Conservation (phyloP, 2,888 invertebrate species). For the Scaptodrosophila latifasciaeformis region DNA sequence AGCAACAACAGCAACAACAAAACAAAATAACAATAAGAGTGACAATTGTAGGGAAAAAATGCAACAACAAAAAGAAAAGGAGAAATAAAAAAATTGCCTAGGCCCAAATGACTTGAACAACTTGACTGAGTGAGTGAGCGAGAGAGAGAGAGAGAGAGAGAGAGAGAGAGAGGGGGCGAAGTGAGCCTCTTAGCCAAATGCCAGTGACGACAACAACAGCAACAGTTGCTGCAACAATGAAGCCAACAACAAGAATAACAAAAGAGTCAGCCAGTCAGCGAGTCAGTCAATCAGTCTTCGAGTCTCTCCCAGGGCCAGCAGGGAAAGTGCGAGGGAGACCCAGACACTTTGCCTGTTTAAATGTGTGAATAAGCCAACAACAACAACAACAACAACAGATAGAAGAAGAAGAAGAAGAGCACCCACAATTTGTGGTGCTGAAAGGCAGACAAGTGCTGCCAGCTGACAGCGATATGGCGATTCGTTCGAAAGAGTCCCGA, state of each 20-base stretch:
- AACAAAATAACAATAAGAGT: background rate
- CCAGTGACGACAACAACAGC: background rate
- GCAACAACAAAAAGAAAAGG: conserved; percentile 41
- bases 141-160: too few relatives aligned
- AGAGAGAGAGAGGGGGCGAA: background rate
- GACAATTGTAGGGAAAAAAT: conserved; percentile 16
- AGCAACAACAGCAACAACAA: conserved; percentile 13
- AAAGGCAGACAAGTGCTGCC: conserved; percentile 16
- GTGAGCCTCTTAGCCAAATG: background rate
- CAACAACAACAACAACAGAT: background rate
- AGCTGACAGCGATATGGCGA: background rate
- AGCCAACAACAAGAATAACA: conserved; percentile 1
- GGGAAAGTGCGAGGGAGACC: too few relatives aligned
- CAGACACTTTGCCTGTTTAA: too few relatives aligned
- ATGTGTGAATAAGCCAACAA: conserved; percentile 3
- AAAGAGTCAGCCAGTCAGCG: background rate
- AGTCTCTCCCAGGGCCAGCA: too few relatives aligned
- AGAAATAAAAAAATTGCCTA: conserved; percentile 12
- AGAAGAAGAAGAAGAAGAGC: background rate
- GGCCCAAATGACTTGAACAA: conserved; percentile 3
- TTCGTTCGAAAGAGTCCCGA: too few relatives aligned
- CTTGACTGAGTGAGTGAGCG: background rate
- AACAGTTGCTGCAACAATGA: too few relatives aligned
- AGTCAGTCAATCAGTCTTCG: too few relatives aligned
- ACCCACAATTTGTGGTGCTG: too few relatives aligned